Evolutionary conservation across 1,140 invertebrate genomes (phyloP), one percentile per base, ranked within the genome.

Genomic region (Drosophila subpulchrella): DNA sequence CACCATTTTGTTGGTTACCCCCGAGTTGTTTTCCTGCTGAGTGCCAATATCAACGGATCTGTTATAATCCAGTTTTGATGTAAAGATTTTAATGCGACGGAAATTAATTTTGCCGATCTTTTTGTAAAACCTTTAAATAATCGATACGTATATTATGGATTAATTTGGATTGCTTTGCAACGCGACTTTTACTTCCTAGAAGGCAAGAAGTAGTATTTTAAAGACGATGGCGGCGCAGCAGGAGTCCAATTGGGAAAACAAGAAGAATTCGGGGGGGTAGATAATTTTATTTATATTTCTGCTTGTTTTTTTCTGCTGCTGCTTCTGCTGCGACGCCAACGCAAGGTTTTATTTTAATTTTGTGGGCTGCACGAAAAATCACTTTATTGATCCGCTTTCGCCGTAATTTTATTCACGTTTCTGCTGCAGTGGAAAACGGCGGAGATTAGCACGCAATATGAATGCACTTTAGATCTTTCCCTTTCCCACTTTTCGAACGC

Each of bases 1-100:
- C 62, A 92, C 91, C 91, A 92, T 92, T 90, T 92, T 92, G 85
- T 92, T 92, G 91, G 86, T 92, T 82, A 90, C 89, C 74, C 90
- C 91, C 77, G 91, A 89, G 62, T 92, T 92, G 73, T 92, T 92
- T 90, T 92, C 91, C 91, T 92, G 91, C 81, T 91, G 91, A 80
- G 86, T 81, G 75, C 90, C 91, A 90, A 92, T 91, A 77, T 92
- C 91, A 81, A 91, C 91, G 90, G 91, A 91, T 92, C 91, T 91
- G 75, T 89, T 84, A 91, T 92, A 92, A 92, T 92, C 91, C 91
- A 92, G 91, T 91, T 92, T 92, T 91, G 91, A 90, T 60, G 84
- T 74, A 74, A 91, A 92, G 71, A 92, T 92, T 92, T 92, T 91
- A 60, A 92, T 91, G 68, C 91, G 84, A 80, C 91, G 88, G 81